Evolutionary conservation across 1,140 invertebrate species (phyloP).

Genomic region (Oedothorax gibbosus): DNA sequence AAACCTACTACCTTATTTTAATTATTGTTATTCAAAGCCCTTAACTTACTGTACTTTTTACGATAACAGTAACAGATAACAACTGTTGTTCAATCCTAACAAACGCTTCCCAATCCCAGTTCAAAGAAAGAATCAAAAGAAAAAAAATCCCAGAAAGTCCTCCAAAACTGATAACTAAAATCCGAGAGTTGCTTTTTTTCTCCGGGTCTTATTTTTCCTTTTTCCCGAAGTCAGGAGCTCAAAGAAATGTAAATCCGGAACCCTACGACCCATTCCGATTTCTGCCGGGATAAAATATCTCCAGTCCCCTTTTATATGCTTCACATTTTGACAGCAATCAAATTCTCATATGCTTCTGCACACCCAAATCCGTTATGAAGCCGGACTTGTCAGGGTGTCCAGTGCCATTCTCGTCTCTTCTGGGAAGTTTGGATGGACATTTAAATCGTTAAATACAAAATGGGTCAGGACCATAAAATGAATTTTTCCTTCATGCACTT

Average conservation of each 20-base stretch:
- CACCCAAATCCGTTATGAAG: not conserved
- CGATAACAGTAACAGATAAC: too few species aligned
- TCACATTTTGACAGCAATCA: constrained; percentile 46
- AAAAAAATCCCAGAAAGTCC: constrained; percentile 3
- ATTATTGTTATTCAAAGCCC: too few species aligned
- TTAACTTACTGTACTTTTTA: too few species aligned
- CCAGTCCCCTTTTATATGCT: constrained; percentile 3
- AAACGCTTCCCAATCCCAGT: too few species aligned
- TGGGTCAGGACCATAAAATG: too few species aligned
- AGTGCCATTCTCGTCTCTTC: too few species aligned
- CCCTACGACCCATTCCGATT: constrained; percentile 4
- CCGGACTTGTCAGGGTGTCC: too few species aligned
- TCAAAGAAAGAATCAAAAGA: not conserved
- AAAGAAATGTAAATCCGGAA: constrained; percentile 45
- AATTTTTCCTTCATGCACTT: too few species aligned
- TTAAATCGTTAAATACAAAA: too few species aligned
- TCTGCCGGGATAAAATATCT: not conserved
- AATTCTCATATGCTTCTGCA: not conserved
- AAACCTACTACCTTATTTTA: too few species aligned
- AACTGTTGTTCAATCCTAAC: too few species aligned
- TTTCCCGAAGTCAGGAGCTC: constrained; percentile 10
- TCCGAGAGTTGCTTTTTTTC: not conserved
- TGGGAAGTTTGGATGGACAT: too few species aligned
- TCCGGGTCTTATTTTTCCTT: not conserved
- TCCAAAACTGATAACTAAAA: constrained; percentile 45